Evolutionary conservation across 2,888 invertebrate genomes (phyloP), one percentile per base, ranked within the genome.

Genomic region (Mimas tiliae): DNA sequence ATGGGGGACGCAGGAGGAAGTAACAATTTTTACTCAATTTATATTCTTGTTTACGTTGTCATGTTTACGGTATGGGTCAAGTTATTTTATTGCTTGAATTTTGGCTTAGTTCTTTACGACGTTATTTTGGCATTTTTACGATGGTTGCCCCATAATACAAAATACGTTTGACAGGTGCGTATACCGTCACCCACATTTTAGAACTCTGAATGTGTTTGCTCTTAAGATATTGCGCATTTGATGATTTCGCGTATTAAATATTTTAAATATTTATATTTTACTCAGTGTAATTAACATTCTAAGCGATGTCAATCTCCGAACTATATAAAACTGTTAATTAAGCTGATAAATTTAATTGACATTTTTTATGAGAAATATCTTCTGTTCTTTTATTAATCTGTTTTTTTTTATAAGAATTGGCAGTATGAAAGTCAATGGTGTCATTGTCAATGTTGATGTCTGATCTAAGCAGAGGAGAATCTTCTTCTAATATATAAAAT

Each of bases 41-140:
- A 58, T 58, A 42, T 58, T 58, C 42, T 19, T 58, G 42, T 58
- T 58, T 58, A 58, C 38, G 19, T 38, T 58, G 12, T 58, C 19
- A 27, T 58, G 19, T 38, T 38, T 19, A 42, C 11, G 9, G 19
- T 58, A 7, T 58, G 19, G 42, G 19, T 58, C 11, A 38, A 38
- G 42, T 42, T 42, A 7, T n/a, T n/a, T 38, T 38, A 19, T 3
- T 11, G 11, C 8, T 19, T 50, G 8, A 6, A 1, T 50, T 16
- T 50, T 6, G 12, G n/a, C n/a, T 8, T 50, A 45, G 45, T 19
- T 50, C 6, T 6, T 48, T 50, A 1, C 19, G 48, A 48, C n/a
- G 48, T 48, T 47, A 48, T 50, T 50, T 50, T 50, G 0, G 16
- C 16, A 11, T 11, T 11, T n/a, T n/a, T n/a, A n/a, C n/a, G n/a